phyloP scores from a whole-genome alignment of 2,888 invertebrate genomes.

The Heliconius aoede region DNA sequence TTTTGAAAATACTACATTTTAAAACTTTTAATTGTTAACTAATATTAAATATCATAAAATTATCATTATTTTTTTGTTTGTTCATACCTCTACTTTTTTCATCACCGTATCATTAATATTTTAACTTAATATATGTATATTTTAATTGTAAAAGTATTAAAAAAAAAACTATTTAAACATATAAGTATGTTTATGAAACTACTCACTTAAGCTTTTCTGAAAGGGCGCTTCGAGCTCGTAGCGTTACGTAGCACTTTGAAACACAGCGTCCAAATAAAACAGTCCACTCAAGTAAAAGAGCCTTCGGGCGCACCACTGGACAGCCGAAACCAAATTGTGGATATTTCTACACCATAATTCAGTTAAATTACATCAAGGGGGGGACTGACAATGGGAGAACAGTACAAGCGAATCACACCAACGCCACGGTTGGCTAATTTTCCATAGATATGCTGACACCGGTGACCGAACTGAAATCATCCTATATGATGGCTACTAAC shows the following conservation, averaged over 20 bases:
- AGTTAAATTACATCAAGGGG: conserved; percentile 81
- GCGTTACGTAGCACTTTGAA: conserved; percentile 58
- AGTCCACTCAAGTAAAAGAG: conserved; percentile 54
- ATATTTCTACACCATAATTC: conserved; percentile 80
- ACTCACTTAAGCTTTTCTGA: conserved; percentile 70
- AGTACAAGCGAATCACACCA: conserved; percentile 83
- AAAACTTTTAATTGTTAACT: neutral
- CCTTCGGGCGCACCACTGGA: conserved; percentile 69
- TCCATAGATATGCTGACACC: conserved; percentile 70
- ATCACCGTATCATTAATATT: neutral
- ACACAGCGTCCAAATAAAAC: conserved; percentile 50
- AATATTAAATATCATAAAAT: no score
- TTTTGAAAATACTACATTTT: neutral
- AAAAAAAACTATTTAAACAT: neutral
- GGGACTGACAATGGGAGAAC: conserved; percentile 80
- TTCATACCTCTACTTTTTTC: no score
- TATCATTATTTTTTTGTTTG: no score
- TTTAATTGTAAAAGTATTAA: neutral
- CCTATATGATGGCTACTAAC: conserved; percentile 60
- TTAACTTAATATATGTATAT: neutral
- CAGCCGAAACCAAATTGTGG: conserved; percentile 78
- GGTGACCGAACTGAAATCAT: conserved; percentile 70
- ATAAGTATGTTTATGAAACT: neutral
- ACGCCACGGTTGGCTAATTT: conserved; percentile 79
- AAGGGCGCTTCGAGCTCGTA: conserved; percentile 65